Base-by-base conservation (phyloP, 2,113 vertebrate species). In the Odobenus rosmarus region DNA sequence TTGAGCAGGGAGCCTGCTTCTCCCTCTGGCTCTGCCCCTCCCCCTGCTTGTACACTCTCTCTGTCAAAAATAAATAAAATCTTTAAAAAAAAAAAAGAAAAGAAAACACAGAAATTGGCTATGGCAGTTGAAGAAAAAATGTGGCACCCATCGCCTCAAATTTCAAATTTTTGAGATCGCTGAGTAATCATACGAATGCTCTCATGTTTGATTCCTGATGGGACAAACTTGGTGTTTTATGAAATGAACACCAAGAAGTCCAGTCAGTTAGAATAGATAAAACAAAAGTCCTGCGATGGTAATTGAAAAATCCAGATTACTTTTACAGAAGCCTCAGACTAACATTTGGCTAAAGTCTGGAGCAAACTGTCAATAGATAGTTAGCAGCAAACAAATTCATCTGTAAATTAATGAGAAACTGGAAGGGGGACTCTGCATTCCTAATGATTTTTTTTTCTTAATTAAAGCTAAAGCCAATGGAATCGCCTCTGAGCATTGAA, bases 381-480 rank as follows among this genome's bases (percentile, higher is more conserved):
- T 18, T 33, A 53, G 51, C 0, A 82, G 46, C 96, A 96, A 96
- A 85, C 21, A 31, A 39, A 95, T 97, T 81, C n/a, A 61, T 28
- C 59, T 61, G 9, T 77, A 71, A 55, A 91, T n/a, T 92, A 94
- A 97, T 79, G 80, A 96, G 28, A 5, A 95, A 89, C 36, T 79
- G 39, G 3, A n/a, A 94, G 16, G 49, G 39, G 11, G 79, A 96
- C 89, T 33, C 74, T 26, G 55, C 95, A 81, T 87, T 46, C 64
- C 64, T 81, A 92, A 12, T 10, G 0, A 1, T 53, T 94, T 97
- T 95, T 83, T 90, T 97, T 92, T 69, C 33, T 80, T 97, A 96
- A 85, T 92, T 96, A 96, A 96, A 95, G 3, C 84, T 64, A 90
- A n/a, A 36, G 59, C 61, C 15, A n/a, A 93, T 4, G 6, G 5